Percentiles rank a stretch among this genome's conserved stretches.
Conservation (phyloP, 2,797 vertebrate species). For the Mareca strepera region DNA sequence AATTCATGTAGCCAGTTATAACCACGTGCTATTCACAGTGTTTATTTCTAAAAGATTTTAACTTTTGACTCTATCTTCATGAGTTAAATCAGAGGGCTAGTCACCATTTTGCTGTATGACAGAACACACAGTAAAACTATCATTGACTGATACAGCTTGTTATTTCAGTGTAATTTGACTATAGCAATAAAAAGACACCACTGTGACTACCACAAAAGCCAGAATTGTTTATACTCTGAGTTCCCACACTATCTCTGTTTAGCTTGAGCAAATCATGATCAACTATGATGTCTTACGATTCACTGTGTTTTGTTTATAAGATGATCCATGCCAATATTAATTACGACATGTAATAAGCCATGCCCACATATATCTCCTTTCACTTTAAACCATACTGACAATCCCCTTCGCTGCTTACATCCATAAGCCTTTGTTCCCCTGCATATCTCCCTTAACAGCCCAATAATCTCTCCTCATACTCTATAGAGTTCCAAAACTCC, state of each 20-base stretch:
- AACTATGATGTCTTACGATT: not conserved
- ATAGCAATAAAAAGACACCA: not conserved
- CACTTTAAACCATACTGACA: constrained; percentile 6
- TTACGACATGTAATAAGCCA: constrained; percentile 31
- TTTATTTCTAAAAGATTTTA: not conserved
- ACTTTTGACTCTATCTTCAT: not conserved
- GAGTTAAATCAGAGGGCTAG: not conserved
- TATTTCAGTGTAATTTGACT: not conserved
- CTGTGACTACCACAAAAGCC: not conserved
- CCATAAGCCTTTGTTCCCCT: constrained; percentile 58
- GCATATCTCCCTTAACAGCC: constrained; percentile 48
- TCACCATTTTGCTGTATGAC: not conserved
- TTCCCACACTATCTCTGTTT: not conserved
- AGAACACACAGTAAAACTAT: not conserved
- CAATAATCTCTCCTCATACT: constrained; percentile 67
- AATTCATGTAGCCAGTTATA: not conserved
- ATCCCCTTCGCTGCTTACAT: not conserved
- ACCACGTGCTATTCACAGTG: not conserved
- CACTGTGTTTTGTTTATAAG: not conserved
- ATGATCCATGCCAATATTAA: constrained; percentile 1
- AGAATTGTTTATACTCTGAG: not conserved
- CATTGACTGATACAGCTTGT: not conserved
- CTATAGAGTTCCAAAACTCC: constrained; percentile 68
- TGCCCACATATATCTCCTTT: not conserved
- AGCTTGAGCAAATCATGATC: not conserved